A percentile compares a stretch with the other conserved stretches of the same genome.
phyloP scores from a whole-genome alignment of 1,140 invertebrate genomes.

The Sinella curviseta region DNA sequence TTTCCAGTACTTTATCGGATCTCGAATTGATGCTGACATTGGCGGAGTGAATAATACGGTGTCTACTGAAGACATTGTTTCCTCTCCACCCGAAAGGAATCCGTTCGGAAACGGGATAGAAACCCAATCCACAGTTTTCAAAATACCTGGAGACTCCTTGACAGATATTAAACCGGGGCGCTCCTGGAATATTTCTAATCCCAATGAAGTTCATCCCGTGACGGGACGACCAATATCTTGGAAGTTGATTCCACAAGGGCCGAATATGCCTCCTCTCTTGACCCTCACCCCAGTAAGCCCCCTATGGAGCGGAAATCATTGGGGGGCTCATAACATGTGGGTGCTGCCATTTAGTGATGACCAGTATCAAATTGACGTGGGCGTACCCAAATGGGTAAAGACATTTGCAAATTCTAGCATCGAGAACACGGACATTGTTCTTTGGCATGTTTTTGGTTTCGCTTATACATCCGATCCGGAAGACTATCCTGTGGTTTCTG shows the following conservation, averaged over 20 bases:
- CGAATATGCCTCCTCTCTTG: background rate
- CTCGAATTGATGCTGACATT: constrained; percentile 28
- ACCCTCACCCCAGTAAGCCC: background rate
- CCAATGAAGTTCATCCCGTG: background rate
- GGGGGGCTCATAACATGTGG: constrained; percentile 26
- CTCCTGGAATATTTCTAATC: background rate
- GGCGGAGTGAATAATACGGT: constrained; percentile 44
- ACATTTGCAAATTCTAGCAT: background rate
- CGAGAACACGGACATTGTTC: constrained; percentile 18
- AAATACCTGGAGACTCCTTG: background rate
- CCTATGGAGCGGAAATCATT: background rate
- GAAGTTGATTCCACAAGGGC: background rate
- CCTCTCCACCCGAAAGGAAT: constrained; percentile 27
- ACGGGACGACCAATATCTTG: background rate
- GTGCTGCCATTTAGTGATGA: constrained; percentile 30
- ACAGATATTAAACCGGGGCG: background rate
- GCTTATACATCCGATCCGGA: too few species aligned
- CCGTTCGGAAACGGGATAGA: constrained; percentile 42
- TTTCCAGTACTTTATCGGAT: constrained; percentile 6
- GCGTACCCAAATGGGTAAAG: constrained; percentile 21
- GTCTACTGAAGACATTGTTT: constrained; percentile 33
- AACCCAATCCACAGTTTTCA: background rate
- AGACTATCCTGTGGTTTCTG: background rate
- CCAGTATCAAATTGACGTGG: constrained; percentile 31
- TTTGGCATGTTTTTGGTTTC: background rate